These are phyloP conservation scores for Drosophila lacertosa DNA, from an alignment of 1,140 invertebrate genomes.

Conservation along the genomic window DNA sequence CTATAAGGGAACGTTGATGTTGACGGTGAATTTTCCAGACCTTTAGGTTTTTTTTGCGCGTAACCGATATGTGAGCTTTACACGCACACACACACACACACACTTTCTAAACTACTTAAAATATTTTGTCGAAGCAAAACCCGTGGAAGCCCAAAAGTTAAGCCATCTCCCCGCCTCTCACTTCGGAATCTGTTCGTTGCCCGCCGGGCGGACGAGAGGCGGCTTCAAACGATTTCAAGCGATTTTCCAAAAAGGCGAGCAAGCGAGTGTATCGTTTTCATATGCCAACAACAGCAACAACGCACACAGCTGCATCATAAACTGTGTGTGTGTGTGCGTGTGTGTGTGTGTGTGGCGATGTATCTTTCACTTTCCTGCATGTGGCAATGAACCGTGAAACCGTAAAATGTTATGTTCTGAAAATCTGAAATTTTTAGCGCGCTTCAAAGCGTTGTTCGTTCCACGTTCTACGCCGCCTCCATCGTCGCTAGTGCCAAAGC, in stretches of 20 bases:
- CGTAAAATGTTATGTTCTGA: slow-evolving; percentile 81
- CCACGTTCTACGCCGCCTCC: slow-evolving; percentile 11
- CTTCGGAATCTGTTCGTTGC: not conserved
- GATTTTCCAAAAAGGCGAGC: slow-evolving; percentile 52
- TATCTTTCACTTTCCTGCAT: slow-evolving; percentile 81
- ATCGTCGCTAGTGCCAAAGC: not conserved
- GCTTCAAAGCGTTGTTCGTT: slow-evolving; percentile 63
- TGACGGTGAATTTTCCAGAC: slow-evolving; percentile 26
- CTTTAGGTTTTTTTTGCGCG: slow-evolving; percentile 28
- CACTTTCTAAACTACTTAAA: slow-evolving; percentile 77
- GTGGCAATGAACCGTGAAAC: slow-evolving; percentile 80
- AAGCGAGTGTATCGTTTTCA: slow-evolving; percentile 67
- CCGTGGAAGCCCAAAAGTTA: slow-evolving; percentile 68
- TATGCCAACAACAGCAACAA: slow-evolving; percentile 29
- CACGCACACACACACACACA: slow-evolving; percentile 25
- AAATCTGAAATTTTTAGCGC: slow-evolving; percentile 79
- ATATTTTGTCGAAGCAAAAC: slow-evolving; percentile 75
- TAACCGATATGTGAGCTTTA: slow-evolving; percentile 63
- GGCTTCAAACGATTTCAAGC: slow-evolving; percentile 63
- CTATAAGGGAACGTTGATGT: slow-evolving; percentile 1
- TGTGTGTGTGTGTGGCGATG: slow-evolving; percentile 36
- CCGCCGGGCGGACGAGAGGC: slow-evolving; percentile 10
- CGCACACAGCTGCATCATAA: slow-evolving; percentile 10
- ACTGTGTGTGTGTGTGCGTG: slow-evolving; percentile 6
- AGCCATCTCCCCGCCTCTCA: slow-evolving; percentile 7